phyloP scores from a whole-genome alignment of 2,113 vertebrate genomes.

The Istiophorus platypterus region DNA sequence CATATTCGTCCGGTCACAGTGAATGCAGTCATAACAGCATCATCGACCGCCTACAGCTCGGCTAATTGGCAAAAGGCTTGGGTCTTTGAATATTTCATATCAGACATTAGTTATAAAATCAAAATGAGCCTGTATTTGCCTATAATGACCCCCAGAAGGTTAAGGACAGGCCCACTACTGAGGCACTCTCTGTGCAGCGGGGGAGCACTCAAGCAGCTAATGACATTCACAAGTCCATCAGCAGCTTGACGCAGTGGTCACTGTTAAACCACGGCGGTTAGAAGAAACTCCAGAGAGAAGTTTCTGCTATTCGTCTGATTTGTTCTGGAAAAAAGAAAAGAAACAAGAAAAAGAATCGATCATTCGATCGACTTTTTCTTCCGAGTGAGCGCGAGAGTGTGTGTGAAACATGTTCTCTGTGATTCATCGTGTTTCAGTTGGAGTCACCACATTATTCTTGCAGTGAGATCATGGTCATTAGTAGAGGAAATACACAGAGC shows the following conservation, averaged over 20 bases:
- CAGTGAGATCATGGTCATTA: neutral
- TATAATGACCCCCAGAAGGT: constrained; percentile 57
- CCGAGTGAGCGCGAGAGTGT: too few species aligned
- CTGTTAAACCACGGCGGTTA: constrained; percentile 37
- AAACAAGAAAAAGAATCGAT: too few species aligned
- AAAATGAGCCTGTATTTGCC: constrained; percentile 56
- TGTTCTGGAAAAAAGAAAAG: too few species aligned
- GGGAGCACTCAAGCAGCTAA: constrained; percentile 55
- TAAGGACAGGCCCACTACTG: constrained; percentile 25
- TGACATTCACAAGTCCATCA: constrained; percentile 66
- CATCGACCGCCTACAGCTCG: constrained; percentile 52
- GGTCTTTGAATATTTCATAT: constrained; percentile 71
- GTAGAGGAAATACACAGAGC: neutral
- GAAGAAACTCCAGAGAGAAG: constrained; percentile 21
- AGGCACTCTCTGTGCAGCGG: constrained; percentile 30
- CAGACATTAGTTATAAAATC: constrained; percentile 62
- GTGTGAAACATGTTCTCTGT: constrained; percentile 5
- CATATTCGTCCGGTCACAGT: constrained; percentile 22
- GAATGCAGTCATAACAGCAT: constrained; percentile 32
- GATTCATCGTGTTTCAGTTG: constrained; percentile 29
- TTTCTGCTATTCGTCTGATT: too few species aligned
- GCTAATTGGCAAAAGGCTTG: constrained; percentile 61
- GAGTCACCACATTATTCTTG: constrained; percentile 28
- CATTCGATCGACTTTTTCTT: constrained; percentile 32
- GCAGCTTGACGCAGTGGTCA: constrained; percentile 43